Conservation (phyloP, 2,888 invertebrate species). For the Campoletis raptor region DNA sequence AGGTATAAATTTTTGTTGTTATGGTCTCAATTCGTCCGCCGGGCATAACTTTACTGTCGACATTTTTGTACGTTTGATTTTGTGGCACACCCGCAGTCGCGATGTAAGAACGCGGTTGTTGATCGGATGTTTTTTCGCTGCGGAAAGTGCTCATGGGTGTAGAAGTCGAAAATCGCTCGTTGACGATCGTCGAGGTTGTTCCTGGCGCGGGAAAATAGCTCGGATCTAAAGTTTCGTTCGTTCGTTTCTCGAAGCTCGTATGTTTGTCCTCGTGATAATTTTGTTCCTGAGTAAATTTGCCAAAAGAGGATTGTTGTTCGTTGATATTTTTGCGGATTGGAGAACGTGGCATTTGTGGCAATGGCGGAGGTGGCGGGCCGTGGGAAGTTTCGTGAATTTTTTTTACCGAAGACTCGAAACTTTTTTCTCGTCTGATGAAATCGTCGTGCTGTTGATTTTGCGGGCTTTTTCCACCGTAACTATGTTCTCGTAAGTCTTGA, state of each 20-base stretch:
- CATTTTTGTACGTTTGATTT: conserved; percentile 75
- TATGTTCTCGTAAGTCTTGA: conserved; percentile 70
- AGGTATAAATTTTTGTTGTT: conserved; percentile 87
- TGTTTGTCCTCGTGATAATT: conserved; percentile 43
- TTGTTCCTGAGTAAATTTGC: conserved; percentile 55
- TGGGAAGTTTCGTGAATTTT: conserved; percentile 33
- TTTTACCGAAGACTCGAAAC: conserved; percentile 51
- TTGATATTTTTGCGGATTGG: conserved; percentile 51
- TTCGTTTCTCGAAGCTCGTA: conserved; percentile 64
- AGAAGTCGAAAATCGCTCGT: conserved; percentile 73
- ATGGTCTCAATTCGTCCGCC: conserved; percentile 87
- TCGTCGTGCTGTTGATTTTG: conserved; percentile 69
- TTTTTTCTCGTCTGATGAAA: conserved; percentile 67
- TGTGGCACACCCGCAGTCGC: conserved; percentile 71
- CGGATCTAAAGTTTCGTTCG: conserved; percentile 70
- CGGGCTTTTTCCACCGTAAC: conserved; percentile 67
- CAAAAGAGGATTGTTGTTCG: conserved; percentile 43
- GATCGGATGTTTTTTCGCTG: conserved; percentile 70
- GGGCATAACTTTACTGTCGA: conserved; percentile 86
- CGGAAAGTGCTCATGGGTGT: conserved; percentile 79
- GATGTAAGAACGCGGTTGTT: conserved; percentile 49
- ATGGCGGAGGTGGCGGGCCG: conserved; percentile 47
- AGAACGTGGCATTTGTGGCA: conserved; percentile 61
- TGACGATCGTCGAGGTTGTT: conserved; percentile 40
- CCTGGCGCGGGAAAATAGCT: conserved; percentile 55